Base-by-base conservation (phyloP, 2,888 invertebrate species). In the Thera obeliscata region DNA sequence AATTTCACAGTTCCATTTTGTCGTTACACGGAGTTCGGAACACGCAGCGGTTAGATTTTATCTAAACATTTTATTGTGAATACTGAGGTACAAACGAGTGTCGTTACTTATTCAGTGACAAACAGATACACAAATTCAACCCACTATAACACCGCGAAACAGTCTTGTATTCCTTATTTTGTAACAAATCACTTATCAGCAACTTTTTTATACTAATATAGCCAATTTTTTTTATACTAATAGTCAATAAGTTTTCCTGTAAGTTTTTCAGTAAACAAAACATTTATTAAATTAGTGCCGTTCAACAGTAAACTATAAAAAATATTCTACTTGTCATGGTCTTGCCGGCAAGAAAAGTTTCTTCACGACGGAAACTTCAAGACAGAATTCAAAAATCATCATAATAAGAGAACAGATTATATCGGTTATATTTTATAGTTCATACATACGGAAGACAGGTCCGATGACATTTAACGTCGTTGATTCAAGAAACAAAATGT, bases 31-130 rank as follows among this genome's bases (percentile, higher is more conserved):
- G 71, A 68, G 57, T 67, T 78, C 81, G 82, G 86, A 91, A 90
- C 88, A 88, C 87, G 82, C 85, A 75, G 71, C 79, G 85, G 85
- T 84, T 80, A 82, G 77, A 76, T 75, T 77, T 80, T 73, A 75
- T 81, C 72, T 74, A 74, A 82, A 83, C 76, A 78, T 76, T 80
- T 77, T 70, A 78, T 76, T 78, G 77, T 75, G 81, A 84, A 85
- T 85, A 86, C 82, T 86, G 86, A 88, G 86, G 84, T 87, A 66
- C 8, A 82, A 80, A 76, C 77, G 71, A 76, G 73, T 76, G 76
- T 80, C 73, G 72, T 76, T 79, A 74, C 78, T 76, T 74, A 79
- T 76, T 72, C 72, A 75, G 66, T 76, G 75, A 79, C 70, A 73
- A 56, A 41, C 41, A n/a, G n/a, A 35, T 60, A 64, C 55, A 48